Evolutionary conservation across 2,797 vertebrate genomes (phyloP).

Genomic region (Poecilia picta): DNA sequence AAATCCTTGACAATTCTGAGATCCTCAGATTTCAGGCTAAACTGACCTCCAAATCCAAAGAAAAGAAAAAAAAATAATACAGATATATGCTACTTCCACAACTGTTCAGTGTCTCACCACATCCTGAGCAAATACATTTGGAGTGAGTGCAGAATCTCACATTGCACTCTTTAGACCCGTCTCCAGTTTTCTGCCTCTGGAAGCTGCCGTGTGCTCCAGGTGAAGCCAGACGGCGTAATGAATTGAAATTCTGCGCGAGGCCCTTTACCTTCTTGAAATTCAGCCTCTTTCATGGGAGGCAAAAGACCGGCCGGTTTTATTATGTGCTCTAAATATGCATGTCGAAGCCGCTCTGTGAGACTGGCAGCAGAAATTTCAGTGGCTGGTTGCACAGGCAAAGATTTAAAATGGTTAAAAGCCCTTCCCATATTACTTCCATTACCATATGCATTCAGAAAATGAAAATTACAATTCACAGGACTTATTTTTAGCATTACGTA

Average conservation of each 20-base stretch:
- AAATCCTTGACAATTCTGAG: conserved; percentile 33
- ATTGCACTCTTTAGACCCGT: conserved; percentile 14
- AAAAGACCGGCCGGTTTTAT: conserved; percentile 34
- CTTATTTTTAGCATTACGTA: conserved; percentile 4
- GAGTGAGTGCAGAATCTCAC: conserved; percentile 26
- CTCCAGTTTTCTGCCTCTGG: conserved; percentile 31
- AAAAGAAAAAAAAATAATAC: conserved; percentile 17
- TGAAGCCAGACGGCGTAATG: conserved; percentile 24
- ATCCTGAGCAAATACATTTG: conserved; percentile 44
- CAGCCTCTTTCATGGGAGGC: conserved; percentile 33
- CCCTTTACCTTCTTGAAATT: conserved; percentile 39
- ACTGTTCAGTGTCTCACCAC: conserved; percentile 37
- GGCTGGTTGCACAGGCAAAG: conserved; percentile 34
- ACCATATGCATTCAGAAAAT: conserved; percentile 10
- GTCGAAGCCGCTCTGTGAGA: conserved; percentile 41
- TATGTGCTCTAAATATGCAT: conserved; percentile 38
- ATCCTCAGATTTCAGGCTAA: conserved; percentile 46
- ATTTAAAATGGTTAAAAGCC: conserved; percentile 53
- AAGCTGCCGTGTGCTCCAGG: conserved; percentile 41
- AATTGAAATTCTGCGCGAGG: conserved; percentile 31
- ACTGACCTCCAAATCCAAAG: conserved; percentile 41
- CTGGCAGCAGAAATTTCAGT: conserved; percentile 31
- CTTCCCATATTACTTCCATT: conserved; percentile 24
- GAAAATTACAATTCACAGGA: neutral
- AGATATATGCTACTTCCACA: conserved; percentile 46